Evolutionary conservation across 64 coral and sea anemone species (phyloP).

Genomic region (Platygyra sinensis): DNA sequence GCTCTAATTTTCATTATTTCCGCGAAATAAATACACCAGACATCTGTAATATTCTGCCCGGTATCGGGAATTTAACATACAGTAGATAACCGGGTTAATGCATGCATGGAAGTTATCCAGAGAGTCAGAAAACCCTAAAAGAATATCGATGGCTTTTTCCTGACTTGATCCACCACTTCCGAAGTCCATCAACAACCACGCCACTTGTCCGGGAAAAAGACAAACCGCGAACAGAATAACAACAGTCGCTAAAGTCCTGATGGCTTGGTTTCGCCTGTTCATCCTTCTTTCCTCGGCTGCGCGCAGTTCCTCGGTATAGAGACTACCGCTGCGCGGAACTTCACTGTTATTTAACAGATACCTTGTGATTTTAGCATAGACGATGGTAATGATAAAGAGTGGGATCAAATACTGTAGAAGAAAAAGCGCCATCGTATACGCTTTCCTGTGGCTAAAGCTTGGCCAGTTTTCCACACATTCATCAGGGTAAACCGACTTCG

Average conservation of each 20-base stretch:
- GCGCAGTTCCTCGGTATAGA: background rate
- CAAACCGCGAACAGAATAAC: slow-evolving; percentile 53
- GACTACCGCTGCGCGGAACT: background rate
- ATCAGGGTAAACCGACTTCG: background rate
- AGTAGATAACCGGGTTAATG: slow-evolving; percentile 77
- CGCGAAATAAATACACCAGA: slow-evolving; percentile 2
- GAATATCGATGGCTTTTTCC: background rate
- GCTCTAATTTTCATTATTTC: background rate
- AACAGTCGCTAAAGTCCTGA: slow-evolving; percentile 42
- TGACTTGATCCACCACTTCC: slow-evolving; percentile 13
- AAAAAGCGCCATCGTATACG: slow-evolving; percentile 56
- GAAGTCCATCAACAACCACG: slow-evolving; percentile 45
- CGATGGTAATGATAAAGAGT: slow-evolving; percentile 41
- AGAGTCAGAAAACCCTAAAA: slow-evolving; percentile 68
- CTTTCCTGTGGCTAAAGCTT: slow-evolving; percentile 11
- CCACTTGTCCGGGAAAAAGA: slow-evolving; percentile 45
- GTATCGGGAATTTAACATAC: slow-evolving; percentile 62
- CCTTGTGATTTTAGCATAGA: slow-evolving; percentile 36
- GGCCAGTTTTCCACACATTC: slow-evolving; percentile 50
- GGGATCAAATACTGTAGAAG: slow-evolving; percentile 57
- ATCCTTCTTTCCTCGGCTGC: slow-evolving; percentile 7
- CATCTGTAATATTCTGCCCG: slow-evolving; percentile 47
- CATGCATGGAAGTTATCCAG: slow-evolving; percentile 78
- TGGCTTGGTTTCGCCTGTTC: slow-evolving; percentile 32
- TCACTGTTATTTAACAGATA: slow-evolving; percentile 4